phyloP scores from a whole-genome alignment of 2,113 vertebrate genomes.

The Argyrosomus japonicus region DNA sequence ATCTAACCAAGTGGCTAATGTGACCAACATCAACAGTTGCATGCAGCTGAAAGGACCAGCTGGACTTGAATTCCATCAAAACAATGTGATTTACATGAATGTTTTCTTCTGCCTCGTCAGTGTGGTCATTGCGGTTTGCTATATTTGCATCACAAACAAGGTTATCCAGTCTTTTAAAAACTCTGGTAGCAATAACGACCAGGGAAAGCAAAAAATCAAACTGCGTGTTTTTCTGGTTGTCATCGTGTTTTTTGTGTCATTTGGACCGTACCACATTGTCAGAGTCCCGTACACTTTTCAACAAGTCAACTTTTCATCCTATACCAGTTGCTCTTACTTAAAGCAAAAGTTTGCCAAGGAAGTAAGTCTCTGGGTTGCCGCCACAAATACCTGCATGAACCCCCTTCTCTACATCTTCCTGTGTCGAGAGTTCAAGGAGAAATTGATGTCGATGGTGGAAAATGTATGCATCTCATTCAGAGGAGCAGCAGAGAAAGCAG shows the following conservation, averaged over 20 bases:
- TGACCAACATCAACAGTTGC: constrained; percentile 68
- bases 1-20: constrained; percentile 62
- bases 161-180: constrained; percentile 86
- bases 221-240: constrained; percentile 89
- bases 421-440: constrained; percentile 88
- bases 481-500: background rate
- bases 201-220: constrained; percentile 79
- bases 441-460: constrained; percentile 57
- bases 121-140: constrained; percentile 85
- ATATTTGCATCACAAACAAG: constrained; percentile 87
- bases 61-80: constrained; percentile 82
- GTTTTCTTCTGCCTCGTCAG: constrained; percentile 88
- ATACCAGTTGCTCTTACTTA: constrained; percentile 24
- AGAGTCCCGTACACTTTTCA: constrained; percentile 86
- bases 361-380: constrained; percentile 84
- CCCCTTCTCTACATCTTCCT: constrained; percentile 90
- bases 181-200: constrained; percentile 81
- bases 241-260: constrained; percentile 88
- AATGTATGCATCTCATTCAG: background rate
- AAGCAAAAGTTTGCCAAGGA: constrained; percentile 82
- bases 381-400: constrained; percentile 88
- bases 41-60: constrained; percentile 80
- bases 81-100: constrained; percentile 73
- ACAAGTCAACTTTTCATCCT: constrained; percentile 61
- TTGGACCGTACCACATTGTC: constrained; percentile 87